Conservation (phyloP, 2,888 invertebrate species). For the Hypena proboscidalis region DNA sequence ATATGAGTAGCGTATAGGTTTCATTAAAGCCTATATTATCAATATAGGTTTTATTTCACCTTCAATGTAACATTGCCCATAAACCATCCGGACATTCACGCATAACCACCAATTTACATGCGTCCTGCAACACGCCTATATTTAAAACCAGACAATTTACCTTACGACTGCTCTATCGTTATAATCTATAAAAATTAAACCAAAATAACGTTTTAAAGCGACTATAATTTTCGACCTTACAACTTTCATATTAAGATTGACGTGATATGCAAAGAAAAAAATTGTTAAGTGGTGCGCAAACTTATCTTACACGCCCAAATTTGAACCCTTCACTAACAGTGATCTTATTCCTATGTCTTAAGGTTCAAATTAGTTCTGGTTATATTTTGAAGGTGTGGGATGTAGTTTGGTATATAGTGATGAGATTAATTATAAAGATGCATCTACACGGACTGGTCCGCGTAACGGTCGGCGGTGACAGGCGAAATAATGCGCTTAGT, state of each 20-base stretch:
- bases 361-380: conserved; percentile 19
- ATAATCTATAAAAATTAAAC: conserved; percentile 53
- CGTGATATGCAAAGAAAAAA: conserved; percentile 41
- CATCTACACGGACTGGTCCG: conserved; percentile 62
- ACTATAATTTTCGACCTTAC: conserved; percentile 46
- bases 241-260: conserved; percentile 46
- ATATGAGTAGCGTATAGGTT: background rate
- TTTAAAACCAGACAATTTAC: conserved; percentile 50
- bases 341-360: conserved; percentile 13
- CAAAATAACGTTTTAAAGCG: conserved; percentile 38
- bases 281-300: conserved; percentile 27
- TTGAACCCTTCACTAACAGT: background rate
- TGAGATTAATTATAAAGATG: conserved; percentile 78
- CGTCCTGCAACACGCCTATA: conserved; percentile 33
- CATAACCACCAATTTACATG: conserved; percentile 31
- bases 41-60: background rate
- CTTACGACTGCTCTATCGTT: conserved; percentile 54
- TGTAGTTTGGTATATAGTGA: conserved; percentile 50
- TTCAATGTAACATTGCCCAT: background rate
- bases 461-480: conserved; percentile 62
- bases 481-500: conserved; percentile 55
- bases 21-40: conserved; percentile 3
- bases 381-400: conserved; percentile 1
- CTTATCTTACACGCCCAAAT: conserved; percentile 3
- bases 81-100: conserved; percentile 26